phyloP scores from a whole-genome alignment of 2,113 vertebrate species.

The Ceyx cyanopectus region DNA sequence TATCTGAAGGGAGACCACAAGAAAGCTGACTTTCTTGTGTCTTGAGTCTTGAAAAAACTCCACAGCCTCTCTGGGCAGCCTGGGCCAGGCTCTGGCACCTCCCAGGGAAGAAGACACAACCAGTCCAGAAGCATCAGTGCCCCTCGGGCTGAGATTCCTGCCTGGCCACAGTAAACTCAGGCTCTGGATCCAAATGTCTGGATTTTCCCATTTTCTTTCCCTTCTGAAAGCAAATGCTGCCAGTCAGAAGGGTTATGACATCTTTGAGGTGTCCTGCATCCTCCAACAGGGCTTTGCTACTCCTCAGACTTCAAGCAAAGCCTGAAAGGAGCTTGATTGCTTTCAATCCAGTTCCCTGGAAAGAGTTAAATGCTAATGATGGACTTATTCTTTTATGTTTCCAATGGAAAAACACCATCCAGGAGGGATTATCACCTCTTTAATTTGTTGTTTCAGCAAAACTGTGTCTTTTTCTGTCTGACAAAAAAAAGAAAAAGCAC shows the following conservation, averaged over 20 bases:
- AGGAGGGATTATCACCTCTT: neutral
- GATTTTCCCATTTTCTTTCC: constrained; percentile 62
- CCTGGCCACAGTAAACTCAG: constrained; percentile 7
- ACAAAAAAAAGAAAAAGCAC: neutral
- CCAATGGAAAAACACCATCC: neutral
- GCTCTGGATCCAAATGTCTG: constrained; percentile 1
- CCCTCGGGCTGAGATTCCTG: constrained; percentile 21
- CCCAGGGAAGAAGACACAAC: neutral
- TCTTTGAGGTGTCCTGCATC: neutral
- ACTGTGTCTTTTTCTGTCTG: neutral
- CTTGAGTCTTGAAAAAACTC: too few species aligned
- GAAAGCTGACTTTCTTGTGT: too few species aligned
- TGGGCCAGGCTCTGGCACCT: too few species aligned
- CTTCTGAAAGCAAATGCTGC: neutral
- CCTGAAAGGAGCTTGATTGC: neutral
- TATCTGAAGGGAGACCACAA: too few species aligned
- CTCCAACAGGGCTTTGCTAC: neutral
- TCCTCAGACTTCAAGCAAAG: neutral
- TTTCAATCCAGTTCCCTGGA: neutral
- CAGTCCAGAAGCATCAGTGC: neutral
- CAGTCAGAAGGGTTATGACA: constrained; percentile 27
- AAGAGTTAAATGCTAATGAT: constrained; percentile 3
- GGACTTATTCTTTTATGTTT: neutral
- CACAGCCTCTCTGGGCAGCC: too few species aligned
- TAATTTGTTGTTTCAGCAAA: neutral